These are phyloP conservation scores for Leptocoma aspasia DNA, from an alignment of 2,113 vertebrate genomes.

Conservation along the genomic window DNA sequence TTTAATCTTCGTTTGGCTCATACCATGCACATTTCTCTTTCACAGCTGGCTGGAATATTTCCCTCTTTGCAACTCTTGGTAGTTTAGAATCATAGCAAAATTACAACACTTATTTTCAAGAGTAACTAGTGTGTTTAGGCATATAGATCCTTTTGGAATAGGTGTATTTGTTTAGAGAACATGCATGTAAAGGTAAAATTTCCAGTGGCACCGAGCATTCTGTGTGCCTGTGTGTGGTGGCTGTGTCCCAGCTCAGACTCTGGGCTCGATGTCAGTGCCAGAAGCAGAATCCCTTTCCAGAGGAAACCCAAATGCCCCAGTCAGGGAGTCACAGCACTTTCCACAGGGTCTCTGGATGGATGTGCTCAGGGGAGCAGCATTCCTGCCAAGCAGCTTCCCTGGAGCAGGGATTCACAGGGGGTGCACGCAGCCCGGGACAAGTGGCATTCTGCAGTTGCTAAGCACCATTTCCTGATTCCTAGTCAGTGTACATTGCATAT, in stretches of 20 bases:
- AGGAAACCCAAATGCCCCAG: not conserved
- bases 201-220: not conserved
- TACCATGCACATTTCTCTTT: not conserved
- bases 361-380: not conserved
- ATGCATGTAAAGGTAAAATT: not conserved
- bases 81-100: not conserved
- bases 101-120: not conserved
- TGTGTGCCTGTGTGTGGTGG: not conserved
- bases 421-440: accelerated
- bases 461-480: not conserved
- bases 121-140: not conserved
- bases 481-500: not conserved
- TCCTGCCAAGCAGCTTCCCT: not conserved
- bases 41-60: not conserved
- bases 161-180: accelerated
- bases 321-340: accelerated
- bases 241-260: not conserved
- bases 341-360: not conserved
- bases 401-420: not conserved
- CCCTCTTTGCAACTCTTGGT: not conserved
- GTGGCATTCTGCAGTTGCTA: not conserved
- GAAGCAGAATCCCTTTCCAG: not conserved
- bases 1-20: not conserved
- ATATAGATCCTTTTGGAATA: not conserved
- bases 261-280: accelerated